Base-by-base conservation (phyloP, 2,113 vertebrate genomes). In the Pipa parva region DNA sequence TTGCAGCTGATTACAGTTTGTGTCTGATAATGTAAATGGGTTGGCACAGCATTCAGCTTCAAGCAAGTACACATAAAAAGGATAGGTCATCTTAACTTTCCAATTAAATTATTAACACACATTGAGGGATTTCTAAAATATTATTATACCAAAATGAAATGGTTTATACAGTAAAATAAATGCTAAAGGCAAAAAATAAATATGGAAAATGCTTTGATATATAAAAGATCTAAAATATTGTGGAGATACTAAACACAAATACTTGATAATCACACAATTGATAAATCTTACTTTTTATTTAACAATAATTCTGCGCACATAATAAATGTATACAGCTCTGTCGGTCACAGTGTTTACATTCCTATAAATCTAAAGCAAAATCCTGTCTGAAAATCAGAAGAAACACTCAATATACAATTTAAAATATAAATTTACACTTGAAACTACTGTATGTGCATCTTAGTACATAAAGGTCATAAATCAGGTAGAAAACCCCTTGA, bases 251-350 rank as follows among this genome's bases (percentile, higher is more conserved):
- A 12, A 9, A 13, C 33, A 42, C 39, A 42, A 42, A 15, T 6
- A 42, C 39, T n/a, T 13, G 17, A 15, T n/a, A 6, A 15, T 2
- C 17, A 42, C 17, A 42, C 21, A 49, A 49, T 22, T 2, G 22
- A 49, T 20, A 24, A 21, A 49, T 24, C 3, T 21, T 49, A 24
- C 46, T 58, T 51, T 68, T 59, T 68, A 68, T 68, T 68, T 17
- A 27, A 20, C 39, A 67, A 59, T n/a, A 59, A 57, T 57, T 45
- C 25, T 28, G n/a, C 29, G 37, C 48, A 66, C 63, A 67, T 66
- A 56, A 48, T 58, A 66, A 21, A 55, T 45, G 21, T 20, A 63
- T 28, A 61, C 13, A 57, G 55, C 52, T n/a, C 31, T 11, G 52
- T 10, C 26, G 31, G 52, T 28, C 15, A 29, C 7, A 15, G 6